Evolutionary conservation across 2,888 invertebrate genomes (phyloP).

Genomic region (Yponomeuta plumbellus): DNA sequence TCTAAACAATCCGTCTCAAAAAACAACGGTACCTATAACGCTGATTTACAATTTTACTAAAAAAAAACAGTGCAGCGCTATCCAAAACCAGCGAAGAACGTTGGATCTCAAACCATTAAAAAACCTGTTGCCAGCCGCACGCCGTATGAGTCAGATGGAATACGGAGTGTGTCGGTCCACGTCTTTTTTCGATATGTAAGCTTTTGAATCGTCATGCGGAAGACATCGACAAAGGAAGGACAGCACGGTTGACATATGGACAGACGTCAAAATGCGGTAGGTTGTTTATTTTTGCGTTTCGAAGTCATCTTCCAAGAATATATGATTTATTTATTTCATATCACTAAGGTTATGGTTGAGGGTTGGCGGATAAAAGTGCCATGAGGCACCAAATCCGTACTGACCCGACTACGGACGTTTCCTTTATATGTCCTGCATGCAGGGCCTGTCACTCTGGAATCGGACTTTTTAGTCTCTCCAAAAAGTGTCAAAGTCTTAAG

Average conservation of each 20-base stretch:
- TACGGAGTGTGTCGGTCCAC: neutral
- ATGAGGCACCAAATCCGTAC: too few relatives aligned
- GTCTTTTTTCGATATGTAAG: neutral
- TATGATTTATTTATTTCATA: too few relatives aligned
- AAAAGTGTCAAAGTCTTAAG: too few relatives aligned
- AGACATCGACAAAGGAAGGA: neutral
- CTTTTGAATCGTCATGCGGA: neutral
- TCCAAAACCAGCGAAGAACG: neutral
- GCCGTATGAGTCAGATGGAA: neutral
- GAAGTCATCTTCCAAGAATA: too few relatives aligned
- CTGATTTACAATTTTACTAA: neutral
- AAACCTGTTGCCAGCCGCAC: neutral
- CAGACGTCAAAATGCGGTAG: neutral
- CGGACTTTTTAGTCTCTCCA: too few relatives aligned
- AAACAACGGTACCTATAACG: neutral
- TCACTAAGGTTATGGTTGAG: too few relatives aligned
- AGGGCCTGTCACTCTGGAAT: too few relatives aligned
- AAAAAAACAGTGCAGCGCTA: neutral
- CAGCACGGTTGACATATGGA: neutral
- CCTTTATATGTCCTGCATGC: too few relatives aligned
- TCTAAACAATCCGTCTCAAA: neutral
- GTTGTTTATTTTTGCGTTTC: too few relatives aligned
- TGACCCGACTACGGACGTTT: too few relatives aligned
- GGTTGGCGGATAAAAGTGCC: too few relatives aligned
- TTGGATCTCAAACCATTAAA: neutral